Conservation (phyloP, 2,113 vertebrate species). For the Phyllostomus discolor region DNA sequence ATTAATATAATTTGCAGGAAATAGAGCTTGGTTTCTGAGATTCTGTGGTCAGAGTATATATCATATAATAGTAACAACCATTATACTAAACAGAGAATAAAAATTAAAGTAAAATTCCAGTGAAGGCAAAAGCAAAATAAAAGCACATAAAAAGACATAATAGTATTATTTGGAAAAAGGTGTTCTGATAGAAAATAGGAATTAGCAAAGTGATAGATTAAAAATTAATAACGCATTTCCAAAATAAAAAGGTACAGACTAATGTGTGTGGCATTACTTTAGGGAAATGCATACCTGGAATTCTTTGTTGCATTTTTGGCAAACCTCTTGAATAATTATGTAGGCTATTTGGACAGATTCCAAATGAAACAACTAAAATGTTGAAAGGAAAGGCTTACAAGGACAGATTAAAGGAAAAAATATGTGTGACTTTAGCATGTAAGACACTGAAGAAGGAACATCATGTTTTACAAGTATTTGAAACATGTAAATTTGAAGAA, state of each 20-base stretch:
- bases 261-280: neutral
- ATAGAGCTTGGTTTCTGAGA: neutral
- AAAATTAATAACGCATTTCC: conserved; percentile 2
- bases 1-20: neutral
- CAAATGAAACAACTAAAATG: conserved; percentile 52
- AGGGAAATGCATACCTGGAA: neutral
- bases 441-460: conserved; percentile 38
- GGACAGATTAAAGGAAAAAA: conserved; percentile 37
- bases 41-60: neutral
- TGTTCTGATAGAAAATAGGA: neutral
- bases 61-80: neutral
- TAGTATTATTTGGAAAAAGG: neutral
- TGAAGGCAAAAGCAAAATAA: neutral
- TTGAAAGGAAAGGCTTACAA: conserved; percentile 18
- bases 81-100: neutral
- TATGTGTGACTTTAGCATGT: neutral
- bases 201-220: neutral
- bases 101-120: neutral
- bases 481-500: conserved; percentile 34
- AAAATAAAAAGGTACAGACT: neutral
- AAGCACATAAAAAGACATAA: neutral
- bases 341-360: conserved; percentile 32
- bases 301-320: neutral
- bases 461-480: conserved; percentile 45
- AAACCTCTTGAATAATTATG: conserved; percentile 34